Evolutionary conservation across 2,888 invertebrate genomes (phyloP).

Genomic region (Eupeodes luniger): DNA sequence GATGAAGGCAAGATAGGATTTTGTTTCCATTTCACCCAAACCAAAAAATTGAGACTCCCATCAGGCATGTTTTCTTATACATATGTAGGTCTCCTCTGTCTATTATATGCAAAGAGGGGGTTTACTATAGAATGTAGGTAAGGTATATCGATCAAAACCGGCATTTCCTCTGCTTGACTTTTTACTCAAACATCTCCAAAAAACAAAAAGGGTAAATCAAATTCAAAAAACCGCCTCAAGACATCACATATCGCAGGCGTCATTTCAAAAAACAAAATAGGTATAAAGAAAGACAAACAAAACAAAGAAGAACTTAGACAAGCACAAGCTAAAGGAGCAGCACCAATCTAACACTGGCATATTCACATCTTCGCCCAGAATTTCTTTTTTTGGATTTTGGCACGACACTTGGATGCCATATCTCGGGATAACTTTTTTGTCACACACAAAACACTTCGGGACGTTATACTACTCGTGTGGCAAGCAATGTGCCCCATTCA

Average conservation of each 20-base stretch:
- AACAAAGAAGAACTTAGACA: slow-evolving; percentile 17
- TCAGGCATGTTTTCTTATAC: slow-evolving; percentile 42
- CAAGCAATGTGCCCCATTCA: slow-evolving; percentile 25
- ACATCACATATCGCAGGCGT: slow-evolving; percentile 75
- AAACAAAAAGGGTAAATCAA: slow-evolving; percentile 24
- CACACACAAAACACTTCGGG: slow-evolving; percentile 60
- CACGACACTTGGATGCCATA: slow-evolving; percentile 74
- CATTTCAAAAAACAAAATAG: slow-evolving; percentile 52
- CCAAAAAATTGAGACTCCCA: slow-evolving; percentile 38
- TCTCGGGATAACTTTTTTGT: slow-evolving; percentile 75
- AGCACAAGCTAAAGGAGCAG: slow-evolving; percentile 41
- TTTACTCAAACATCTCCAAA: slow-evolving; percentile 54
- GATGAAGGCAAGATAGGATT: slow-evolving; percentile 65
- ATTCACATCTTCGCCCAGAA: slow-evolving; percentile 57
- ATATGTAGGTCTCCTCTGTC: slow-evolving; percentile 27
- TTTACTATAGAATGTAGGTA: not conserved
- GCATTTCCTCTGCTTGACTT: slow-evolving; percentile 51
- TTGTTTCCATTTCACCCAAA: slow-evolving; percentile 23
- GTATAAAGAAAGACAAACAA: not conserved
- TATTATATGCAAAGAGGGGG: not conserved
- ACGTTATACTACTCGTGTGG: slow-evolving; percentile 12
- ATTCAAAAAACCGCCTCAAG: slow-evolving; percentile 66
- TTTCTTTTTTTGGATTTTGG: slow-evolving; percentile 62
- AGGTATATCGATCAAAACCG: slow-evolving; percentile 63
- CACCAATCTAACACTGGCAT: slow-evolving; percentile 44